phyloP scores from a whole-genome alignment of 2,113 vertebrate genomes.

The Urocolius indicus region DNA sequence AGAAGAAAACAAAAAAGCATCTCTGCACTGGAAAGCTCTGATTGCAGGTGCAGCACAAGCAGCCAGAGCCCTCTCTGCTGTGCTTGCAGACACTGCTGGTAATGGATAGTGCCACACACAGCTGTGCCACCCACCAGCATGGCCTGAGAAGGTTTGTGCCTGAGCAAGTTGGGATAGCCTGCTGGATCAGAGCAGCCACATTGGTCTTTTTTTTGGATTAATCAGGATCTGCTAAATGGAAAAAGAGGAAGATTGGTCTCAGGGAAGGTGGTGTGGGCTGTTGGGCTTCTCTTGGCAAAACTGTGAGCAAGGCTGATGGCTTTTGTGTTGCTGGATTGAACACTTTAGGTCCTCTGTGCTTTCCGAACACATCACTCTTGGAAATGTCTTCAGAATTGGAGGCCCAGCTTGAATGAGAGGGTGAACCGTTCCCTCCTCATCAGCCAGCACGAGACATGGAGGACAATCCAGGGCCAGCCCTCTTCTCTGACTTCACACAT shows the following conservation, averaged over 20 bases:
- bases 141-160: background rate
- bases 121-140: background rate
- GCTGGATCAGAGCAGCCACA: background rate
- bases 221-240: background rate
- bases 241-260: background rate
- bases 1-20: background rate
- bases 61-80: background rate
- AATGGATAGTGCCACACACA: background rate
- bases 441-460: background rate
- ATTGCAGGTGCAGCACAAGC: background rate
- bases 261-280: background rate
- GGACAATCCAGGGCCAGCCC: background rate
- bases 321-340: background rate
- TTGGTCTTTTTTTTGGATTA: background rate
- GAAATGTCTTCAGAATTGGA: background rate
- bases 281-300: background rate
- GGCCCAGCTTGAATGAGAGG: background rate
- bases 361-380: rapidly evolving
- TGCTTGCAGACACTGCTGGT: background rate
- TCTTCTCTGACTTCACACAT: background rate
- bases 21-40: background rate
- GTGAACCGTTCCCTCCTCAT: rapidly evolving
- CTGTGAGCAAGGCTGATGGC: background rate
- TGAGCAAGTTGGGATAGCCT: background rate
- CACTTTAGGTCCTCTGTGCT: background rate